Percentiles rank a stretch among this genome's conserved stretches.
Evolutionary conservation across 2,888 invertebrate species (phyloP).

Genomic region (Patella pellucida): DNA sequence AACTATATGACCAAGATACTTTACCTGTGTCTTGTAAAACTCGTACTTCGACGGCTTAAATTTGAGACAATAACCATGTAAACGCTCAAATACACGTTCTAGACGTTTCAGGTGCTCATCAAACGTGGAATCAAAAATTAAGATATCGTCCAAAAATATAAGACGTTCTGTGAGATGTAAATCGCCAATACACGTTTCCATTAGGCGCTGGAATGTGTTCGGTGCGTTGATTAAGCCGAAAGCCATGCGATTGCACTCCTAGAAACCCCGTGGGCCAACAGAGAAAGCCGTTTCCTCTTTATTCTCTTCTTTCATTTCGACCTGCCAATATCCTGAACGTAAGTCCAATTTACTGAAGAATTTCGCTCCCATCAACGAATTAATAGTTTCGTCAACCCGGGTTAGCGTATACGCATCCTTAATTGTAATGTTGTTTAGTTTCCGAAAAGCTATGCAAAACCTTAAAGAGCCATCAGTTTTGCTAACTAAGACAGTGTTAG

Average conservation of each 20-base stretch:
- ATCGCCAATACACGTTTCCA: constrained; percentile 33
- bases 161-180: constrained; percentile 32
- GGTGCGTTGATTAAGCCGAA: constrained; percentile 35
- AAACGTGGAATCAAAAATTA: constrained; percentile 32
- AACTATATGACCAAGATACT: constrained; percentile 34
- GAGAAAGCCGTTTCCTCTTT: constrained; percentile 37
- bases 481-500: constrained; percentile 31
- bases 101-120: constrained; percentile 32
- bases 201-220: constrained; percentile 34
- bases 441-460: constrained; percentile 35
- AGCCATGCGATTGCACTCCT: constrained; percentile 33
- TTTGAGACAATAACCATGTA: constrained; percentile 27
- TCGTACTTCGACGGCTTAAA: constrained; percentile 28
- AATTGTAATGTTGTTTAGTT: constrained; percentile 33
- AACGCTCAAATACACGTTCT: constrained; percentile 26
- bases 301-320: constrained; percentile 34
- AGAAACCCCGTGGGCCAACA: constrained; percentile 33
- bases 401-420: constrained; percentile 39
- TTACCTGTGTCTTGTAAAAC: constrained; percentile 27
- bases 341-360: constrained; percentile 31
- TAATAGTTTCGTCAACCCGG: constrained; percentile 38
- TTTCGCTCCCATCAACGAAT: constrained; percentile 27
- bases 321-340: constrained; percentile 32
- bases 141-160: constrained; percentile 41
- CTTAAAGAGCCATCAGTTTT: constrained; percentile 36